Evolutionary conservation across 2,113 vertebrate species (phyloP).

Genomic region (Marcusenius ussheri): DNA sequence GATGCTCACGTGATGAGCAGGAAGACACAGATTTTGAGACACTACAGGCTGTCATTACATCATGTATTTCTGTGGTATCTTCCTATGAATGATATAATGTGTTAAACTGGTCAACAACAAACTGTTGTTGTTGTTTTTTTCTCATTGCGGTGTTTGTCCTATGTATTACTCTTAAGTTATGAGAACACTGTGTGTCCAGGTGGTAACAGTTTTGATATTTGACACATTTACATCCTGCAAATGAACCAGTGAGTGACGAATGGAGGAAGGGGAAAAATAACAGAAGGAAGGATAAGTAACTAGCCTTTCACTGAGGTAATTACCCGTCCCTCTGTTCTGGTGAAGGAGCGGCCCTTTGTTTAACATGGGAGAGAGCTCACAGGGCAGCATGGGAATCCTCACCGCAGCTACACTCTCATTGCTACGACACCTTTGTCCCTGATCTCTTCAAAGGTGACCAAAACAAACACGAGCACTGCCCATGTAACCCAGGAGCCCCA

Average conservation of each 20-base stretch:
- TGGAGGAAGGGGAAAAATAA: neutral
- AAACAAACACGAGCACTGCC: neutral
- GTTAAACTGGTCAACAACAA: neutral
- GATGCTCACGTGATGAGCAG: neutral
- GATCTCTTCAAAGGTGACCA: neutral
- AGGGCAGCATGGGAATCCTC: neutral
- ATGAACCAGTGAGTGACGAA: neutral
- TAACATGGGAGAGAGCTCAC: neutral
- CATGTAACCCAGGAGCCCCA: neutral
- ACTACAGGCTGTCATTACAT: neutral
- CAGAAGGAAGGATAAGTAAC: neutral
- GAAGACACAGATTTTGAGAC: neutral
- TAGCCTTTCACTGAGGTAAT: neutral
- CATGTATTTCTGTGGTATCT: neutral
- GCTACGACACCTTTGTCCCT: neutral
- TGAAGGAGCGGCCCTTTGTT: neutral
- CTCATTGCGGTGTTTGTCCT: neutral
- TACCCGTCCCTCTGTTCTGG: neutral
- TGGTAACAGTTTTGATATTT: neutral
- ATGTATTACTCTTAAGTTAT: neutral
- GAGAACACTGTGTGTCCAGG: neutral
- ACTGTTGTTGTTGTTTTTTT: neutral
- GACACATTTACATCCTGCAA: neutral
- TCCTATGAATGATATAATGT: neutral
- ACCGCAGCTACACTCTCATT: neutral